Evolutionary conservation across 2,113 vertebrate species (phyloP).

Genomic region (Elgaria multicarinata): DNA sequence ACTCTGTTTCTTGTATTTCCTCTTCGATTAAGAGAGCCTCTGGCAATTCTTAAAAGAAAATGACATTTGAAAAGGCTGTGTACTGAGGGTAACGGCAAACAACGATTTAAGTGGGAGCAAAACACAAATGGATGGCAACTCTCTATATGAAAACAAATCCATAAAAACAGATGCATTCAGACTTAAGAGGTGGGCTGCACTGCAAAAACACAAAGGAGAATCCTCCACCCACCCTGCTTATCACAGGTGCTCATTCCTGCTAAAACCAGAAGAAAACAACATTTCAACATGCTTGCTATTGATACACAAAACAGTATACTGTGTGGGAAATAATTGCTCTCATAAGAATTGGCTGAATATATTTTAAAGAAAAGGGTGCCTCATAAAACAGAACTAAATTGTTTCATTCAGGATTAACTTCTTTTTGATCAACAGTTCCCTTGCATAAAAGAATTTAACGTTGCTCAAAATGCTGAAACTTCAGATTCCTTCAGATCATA

Average conservation of each 20-base stretch:
- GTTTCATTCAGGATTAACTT: not conserved
- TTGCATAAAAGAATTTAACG: conserved; percentile 22
- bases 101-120: not conserved
- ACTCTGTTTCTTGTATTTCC: conserved; percentile 85
- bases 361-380: not conserved
- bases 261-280: rapidly evolving
- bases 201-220: not conserved
- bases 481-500: conserved; percentile 20
- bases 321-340: not conserved
- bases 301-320: conserved; percentile 22
- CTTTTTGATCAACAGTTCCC: conserved; percentile 28
- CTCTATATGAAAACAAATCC: not conserved
- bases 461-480: conserved; percentile 37
- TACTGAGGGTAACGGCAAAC: not conserved
- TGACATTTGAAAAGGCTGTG: conserved; percentile 28
- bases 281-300: not conserved
- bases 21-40: conserved; percentile 81
- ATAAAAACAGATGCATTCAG: not conserved
- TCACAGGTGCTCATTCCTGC: not conserved
- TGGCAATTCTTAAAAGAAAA: conserved; percentile 79
- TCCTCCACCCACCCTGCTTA: not conserved
- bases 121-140: not conserved
- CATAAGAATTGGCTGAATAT: not conserved
- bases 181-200: not conserved
- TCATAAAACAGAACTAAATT: not conserved